These are phyloP conservation scores for Drosophila monieri DNA, from an alignment of 2,888 invertebrate genomes.

Conservation along the genomic window DNA sequence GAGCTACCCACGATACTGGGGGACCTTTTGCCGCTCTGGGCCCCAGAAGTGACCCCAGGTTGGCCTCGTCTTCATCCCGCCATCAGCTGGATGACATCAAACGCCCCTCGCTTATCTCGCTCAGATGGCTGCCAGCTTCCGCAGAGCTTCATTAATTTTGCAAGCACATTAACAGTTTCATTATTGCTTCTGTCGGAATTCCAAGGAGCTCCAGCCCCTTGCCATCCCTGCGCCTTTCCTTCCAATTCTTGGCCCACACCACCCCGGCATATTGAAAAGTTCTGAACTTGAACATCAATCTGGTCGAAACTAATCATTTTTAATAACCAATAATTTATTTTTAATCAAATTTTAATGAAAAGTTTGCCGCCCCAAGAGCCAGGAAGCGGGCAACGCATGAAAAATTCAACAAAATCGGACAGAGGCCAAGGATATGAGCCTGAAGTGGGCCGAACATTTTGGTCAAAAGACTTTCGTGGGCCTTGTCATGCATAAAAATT, in stretches of 20 bases:
- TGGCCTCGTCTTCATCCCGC: neutral
- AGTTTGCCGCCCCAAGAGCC: slow-evolving; percentile 54
- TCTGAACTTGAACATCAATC: slow-evolving; percentile 32
- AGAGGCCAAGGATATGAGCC: slow-evolving; percentile 20
- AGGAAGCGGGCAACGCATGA: neutral
- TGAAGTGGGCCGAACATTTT: slow-evolving; percentile 43
- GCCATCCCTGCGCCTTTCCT: neutral
- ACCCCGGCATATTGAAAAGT: neutral
- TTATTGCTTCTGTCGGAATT: slow-evolving; percentile 61
- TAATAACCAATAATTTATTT: slow-evolving; percentile 80
- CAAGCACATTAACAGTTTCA: slow-evolving; percentile 72
- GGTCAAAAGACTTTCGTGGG: slow-evolving; percentile 48
- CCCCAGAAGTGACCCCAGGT: slow-evolving; percentile 1
- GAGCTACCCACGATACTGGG: slow-evolving; percentile 4
- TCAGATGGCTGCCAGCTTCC: slow-evolving; percentile 29
- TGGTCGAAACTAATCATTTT: slow-evolving; percentile 76
- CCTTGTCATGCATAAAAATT: slow-evolving; percentile 75
- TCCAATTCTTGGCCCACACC: neutral
- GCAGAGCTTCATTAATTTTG: slow-evolving; percentile 52
- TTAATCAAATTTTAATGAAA: slow-evolving; percentile 79
- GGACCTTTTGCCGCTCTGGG: neutral
- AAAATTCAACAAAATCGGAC: neutral
- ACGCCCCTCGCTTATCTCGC: slow-evolving; percentile 26
- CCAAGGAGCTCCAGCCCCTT: neutral
- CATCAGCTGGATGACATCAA: slow-evolving; percentile 53